phyloP scores from a whole-genome alignment of 2,113 vertebrate genomes.

The Halcyon malimbica region DNA sequence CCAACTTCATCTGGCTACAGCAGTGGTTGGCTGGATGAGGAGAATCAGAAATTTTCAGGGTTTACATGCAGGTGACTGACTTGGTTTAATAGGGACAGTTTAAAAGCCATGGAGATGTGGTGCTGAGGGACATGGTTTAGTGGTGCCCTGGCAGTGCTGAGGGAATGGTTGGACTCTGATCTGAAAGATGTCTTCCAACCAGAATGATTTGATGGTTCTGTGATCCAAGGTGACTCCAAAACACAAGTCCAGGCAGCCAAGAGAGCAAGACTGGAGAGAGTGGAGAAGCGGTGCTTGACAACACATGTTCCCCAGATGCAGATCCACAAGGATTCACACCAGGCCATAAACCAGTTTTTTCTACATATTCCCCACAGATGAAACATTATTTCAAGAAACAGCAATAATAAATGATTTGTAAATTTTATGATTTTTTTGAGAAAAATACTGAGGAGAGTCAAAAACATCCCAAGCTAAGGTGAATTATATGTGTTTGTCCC shows the following conservation, averaged over 20 bases:
- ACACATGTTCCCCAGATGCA: accelerated
- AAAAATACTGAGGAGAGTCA: not conserved
- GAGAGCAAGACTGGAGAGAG: not conserved
- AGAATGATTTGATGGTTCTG: no score
- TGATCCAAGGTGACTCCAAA: not conserved
- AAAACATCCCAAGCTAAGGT: not conserved
- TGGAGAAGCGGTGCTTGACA: accelerated
- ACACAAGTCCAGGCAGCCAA: accelerated
- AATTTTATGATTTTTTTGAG: not conserved
- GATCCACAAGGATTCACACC: not conserved
- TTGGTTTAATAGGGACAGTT: no score
- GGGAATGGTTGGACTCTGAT: no score
- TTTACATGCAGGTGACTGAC: no score
- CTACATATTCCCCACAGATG: not conserved
- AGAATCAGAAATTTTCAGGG: no score
- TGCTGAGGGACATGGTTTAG: no score
- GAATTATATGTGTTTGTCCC: accelerated
- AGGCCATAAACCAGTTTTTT: not conserved
- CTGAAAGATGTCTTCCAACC: no score
- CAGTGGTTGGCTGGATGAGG: no score
- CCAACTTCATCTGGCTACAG: no score
- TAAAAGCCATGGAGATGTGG: no score
- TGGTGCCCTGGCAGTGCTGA: no score
- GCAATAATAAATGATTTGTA: not conserved
- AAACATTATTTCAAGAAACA: not conserved